Evolutionary conservation across 2,888 invertebrate species (phyloP).

Genomic region (Polyommatus icarus): DNA sequence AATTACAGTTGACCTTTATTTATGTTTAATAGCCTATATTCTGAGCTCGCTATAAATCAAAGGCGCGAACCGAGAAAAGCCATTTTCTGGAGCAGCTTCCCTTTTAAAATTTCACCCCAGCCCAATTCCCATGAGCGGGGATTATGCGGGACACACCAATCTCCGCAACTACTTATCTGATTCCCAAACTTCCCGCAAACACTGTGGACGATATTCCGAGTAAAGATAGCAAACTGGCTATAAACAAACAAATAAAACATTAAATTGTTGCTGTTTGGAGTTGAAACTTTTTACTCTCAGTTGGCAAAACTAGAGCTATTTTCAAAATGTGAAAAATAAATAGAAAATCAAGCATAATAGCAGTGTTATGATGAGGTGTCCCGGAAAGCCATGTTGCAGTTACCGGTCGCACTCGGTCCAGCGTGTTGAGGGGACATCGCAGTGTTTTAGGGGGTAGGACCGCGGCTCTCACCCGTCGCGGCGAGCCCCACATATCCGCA

Average conservation of each 20-base stretch:
- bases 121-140: constrained; percentile 17
- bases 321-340: background rate
- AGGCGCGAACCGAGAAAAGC: constrained; percentile 7
- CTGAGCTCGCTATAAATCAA: constrained; percentile 9
- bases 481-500: too few relatives aligned
- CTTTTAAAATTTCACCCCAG: constrained; percentile 12
- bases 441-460: too few relatives aligned
- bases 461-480: too few relatives aligned
- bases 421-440: too few relatives aligned
- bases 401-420: too few relatives aligned
- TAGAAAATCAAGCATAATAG: background rate
- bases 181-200: constrained; percentile 6
- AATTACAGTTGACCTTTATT: background rate
- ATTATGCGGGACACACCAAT: constrained; percentile 15
- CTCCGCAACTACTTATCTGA: constrained; percentile 21
- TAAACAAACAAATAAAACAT: background rate
- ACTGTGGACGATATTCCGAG: background rate
- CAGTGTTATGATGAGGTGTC: background rate
- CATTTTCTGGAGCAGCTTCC: background rate
- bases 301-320: background rate
- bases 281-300: background rate
- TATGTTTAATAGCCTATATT: background rate
- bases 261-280: background rate
- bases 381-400: too few relatives aligned
- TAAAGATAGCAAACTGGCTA: background rate